A percentile compares a stretch with the other conserved stretches of the same genome.
These are phyloP conservation scores for Panthera uncia DNA, from an alignment of 2,113 vertebrate genomes.

Conservation along the genomic window DNA sequence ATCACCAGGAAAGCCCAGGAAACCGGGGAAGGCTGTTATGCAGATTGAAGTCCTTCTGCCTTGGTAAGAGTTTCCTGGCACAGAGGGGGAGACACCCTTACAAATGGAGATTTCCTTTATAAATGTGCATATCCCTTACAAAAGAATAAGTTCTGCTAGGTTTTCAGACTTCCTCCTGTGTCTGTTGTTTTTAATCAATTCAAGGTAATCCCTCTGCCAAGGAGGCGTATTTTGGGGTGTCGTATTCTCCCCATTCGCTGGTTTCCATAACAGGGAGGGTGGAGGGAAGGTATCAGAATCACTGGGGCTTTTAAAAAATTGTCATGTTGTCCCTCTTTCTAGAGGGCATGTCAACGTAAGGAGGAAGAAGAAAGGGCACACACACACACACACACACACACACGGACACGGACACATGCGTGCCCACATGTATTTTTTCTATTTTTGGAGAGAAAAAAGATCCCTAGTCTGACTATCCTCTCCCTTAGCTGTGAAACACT, in stretches of 20 bases:
- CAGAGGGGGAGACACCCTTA: background rate
- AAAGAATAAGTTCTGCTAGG: background rate
- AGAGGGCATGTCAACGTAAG: background rate
- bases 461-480: background rate
- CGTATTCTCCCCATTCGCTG: background rate
- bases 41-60: background rate
- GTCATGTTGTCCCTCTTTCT: background rate
- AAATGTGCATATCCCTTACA: background rate
- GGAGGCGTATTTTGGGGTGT: background rate
- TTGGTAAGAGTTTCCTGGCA: background rate
- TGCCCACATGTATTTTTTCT: background rate
- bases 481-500: background rate
- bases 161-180: background rate
- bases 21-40: background rate
- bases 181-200: background rate
- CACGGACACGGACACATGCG: accelerated
- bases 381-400: background rate
- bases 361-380: background rate
- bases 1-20: too few relatives aligned
- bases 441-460: background rate
- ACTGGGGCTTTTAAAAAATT: background rate
- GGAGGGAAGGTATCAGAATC: background rate
- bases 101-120: background rate
- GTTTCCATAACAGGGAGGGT: background rate
- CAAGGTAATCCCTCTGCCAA: background rate